phyloP scores from a whole-genome alignment of 2,888 invertebrate species.

The Miltochrista miniata region DNA sequence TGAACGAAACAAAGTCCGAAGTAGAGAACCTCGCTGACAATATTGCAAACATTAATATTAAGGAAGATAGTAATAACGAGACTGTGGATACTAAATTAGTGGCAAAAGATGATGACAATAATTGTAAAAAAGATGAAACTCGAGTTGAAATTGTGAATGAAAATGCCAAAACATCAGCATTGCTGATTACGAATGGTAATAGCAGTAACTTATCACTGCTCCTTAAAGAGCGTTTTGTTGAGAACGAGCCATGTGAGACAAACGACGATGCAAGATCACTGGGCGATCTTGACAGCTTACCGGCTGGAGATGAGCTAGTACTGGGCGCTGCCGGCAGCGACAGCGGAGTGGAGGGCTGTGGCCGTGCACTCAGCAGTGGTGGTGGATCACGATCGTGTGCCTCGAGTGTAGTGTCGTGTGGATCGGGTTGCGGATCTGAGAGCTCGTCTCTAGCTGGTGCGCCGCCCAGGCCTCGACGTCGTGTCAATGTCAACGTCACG shows the following conservation, averaged over 20 bases:
- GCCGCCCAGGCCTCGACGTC: slow-evolving; percentile 75
- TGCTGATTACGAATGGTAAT: slow-evolving; percentile 38
- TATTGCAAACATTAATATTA: slow-evolving; percentile 34
- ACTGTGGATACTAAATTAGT: slow-evolving; percentile 42
- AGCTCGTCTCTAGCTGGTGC: slow-evolving; percentile 87
- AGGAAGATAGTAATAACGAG: slow-evolving; percentile 40
- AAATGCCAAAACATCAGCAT: slow-evolving; percentile 38
- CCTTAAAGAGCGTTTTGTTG: slow-evolving; percentile 55
- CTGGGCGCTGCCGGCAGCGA: slow-evolving; percentile 88
- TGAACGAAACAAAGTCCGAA: slow-evolving; percentile 39
- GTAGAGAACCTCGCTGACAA: slow-evolving; percentile 37
- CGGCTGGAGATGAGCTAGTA: slow-evolving; percentile 69
- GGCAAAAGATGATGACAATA: slow-evolving; percentile 26
- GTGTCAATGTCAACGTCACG: slow-evolving; percentile 83
- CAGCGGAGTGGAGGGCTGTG: slow-evolving; percentile 90
- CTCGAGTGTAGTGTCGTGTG: slow-evolving; percentile 90
- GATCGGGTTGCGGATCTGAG: slow-evolving; percentile 91
- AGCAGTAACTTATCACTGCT: slow-evolving; percentile 37
- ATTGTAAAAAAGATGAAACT: slow-evolving; percentile 40
- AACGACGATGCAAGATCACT: slow-evolving; percentile 73
- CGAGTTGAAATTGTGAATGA: slow-evolving; percentile 45
- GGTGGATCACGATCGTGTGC: slow-evolving; percentile 89
- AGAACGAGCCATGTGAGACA: slow-evolving; percentile 61
- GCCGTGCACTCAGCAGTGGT: slow-evolving; percentile 87
- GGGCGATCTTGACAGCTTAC: slow-evolving; percentile 72